Percentiles rank a stretch among this genome's conserved stretches.
Evolutionary conservation across 64 coral and sea anemone genomes (phyloP).

Genomic region (Pachyseris speciosa): DNA sequence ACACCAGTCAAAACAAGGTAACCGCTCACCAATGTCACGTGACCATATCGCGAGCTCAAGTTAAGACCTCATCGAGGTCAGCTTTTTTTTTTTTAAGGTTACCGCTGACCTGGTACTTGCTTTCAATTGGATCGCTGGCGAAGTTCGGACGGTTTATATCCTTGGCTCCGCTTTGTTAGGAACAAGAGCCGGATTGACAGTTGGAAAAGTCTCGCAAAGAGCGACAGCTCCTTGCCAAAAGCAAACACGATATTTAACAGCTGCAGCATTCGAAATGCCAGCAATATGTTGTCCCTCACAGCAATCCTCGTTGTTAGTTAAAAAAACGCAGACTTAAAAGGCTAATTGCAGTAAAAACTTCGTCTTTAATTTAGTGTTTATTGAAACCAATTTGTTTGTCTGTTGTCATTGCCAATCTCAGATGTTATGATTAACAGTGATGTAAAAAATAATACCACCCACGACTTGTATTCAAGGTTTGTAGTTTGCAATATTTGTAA

Average conservation of each 20-base stretch:
- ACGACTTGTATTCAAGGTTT: background rate
- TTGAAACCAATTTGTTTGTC: background rate
- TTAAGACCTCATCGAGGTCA: too few relatives aligned
- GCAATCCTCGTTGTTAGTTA: background rate
- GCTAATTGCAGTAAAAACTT: background rate
- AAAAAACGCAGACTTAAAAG: background rate
- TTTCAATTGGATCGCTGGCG: too few relatives aligned
- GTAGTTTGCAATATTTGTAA: slow-evolving; percentile 4
- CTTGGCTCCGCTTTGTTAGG: background rate
- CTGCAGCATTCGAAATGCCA: slow-evolving; percentile 5
- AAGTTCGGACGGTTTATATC: slow-evolving; percentile 7
- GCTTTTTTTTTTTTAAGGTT: too few relatives aligned
- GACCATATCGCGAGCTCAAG: too few relatives aligned
- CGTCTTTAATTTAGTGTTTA: background rate
- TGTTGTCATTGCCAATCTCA: background rate
- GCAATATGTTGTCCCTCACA: slow-evolving; percentile 14
- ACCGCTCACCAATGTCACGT: too few relatives aligned
- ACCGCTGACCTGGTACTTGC: too few relatives aligned
- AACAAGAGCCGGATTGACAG: slow-evolving; percentile 1
- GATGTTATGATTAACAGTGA: slow-evolving; percentile 2
- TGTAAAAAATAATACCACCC: background rate
- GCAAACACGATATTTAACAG: background rate
- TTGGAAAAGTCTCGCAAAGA: slow-evolving; percentile 9
- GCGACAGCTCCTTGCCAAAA: background rate
- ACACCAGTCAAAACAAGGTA: too few relatives aligned